A percentile compares a stretch with the other conserved stretches of the same genome.
These are phyloP conservation scores for Carduelis carduelis DNA, from an alignment of 2,797 vertebrate genomes.

Conservation along the genomic window DNA sequence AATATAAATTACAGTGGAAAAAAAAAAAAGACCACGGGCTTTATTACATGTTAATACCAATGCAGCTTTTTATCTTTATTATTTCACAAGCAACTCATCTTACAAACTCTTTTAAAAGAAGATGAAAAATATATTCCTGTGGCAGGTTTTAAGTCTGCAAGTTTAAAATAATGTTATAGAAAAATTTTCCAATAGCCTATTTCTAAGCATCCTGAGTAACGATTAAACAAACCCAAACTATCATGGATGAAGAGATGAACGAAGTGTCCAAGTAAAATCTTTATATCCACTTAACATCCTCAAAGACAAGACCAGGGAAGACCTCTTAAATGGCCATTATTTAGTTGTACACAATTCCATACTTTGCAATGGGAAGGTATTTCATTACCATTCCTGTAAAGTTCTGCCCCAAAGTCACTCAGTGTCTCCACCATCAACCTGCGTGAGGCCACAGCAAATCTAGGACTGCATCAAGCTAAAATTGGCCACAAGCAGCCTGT, in stretches of 20 bases:
- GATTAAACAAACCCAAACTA: not conserved
- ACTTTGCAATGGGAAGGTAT: not conserved
- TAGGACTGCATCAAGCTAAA: fast-evolving
- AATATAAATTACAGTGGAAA: not conserved
- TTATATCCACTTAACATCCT: not conserved
- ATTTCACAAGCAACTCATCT: not conserved
- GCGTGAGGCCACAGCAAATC: not conserved
- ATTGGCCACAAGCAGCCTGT: fast-evolving
- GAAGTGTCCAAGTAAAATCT: not conserved
- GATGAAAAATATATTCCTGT: not conserved
- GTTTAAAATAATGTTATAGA: not conserved
- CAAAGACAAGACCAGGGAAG: not conserved
- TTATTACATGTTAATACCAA: not conserved
- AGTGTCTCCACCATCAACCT: fast-evolving
- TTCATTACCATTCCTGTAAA: not conserved
- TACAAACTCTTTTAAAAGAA: not conserved
- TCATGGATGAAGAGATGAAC: not conserved
- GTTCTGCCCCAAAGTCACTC: not conserved
- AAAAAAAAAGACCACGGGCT: not conserved
- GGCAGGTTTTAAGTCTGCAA: not conserved
- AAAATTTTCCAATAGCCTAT: not conserved
- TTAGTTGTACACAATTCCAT: not conserved
- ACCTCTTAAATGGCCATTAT: not conserved
- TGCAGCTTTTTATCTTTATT: not conserved
- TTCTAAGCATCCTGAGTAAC: not conserved